Evolutionary conservation across 2,797 vertebrate genomes (phyloP).

Genomic region (Helarctos malayanus): DNA sequence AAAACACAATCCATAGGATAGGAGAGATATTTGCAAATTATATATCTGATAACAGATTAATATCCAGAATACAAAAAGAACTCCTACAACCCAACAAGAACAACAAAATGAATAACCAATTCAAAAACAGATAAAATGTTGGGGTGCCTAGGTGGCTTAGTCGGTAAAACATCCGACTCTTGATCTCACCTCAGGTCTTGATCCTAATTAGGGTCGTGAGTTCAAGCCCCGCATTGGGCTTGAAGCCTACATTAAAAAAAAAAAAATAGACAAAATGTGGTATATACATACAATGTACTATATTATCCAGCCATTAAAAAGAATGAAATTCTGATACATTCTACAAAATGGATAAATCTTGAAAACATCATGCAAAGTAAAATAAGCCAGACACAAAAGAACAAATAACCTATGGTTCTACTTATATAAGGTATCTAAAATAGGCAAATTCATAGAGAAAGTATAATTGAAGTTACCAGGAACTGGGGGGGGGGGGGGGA

Average conservation of each 20-base stretch:
- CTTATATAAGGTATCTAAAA: not conserved
- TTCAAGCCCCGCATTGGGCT: too few species aligned
- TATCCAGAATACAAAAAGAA: not conserved
- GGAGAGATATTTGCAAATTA: constrained; percentile 10
- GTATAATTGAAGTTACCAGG: not conserved
- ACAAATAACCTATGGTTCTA: not conserved
- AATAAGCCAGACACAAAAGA: not conserved
- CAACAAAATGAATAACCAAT: not conserved
- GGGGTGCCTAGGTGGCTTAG: too few species aligned
- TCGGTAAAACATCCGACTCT: too few species aligned
- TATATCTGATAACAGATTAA: not conserved
- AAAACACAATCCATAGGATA: constrained; percentile 4
- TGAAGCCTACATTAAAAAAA: too few species aligned
- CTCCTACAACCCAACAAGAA: not conserved
- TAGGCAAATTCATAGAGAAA: not conserved
- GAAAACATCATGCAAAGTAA: not conserved
- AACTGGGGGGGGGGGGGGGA: too few species aligned
- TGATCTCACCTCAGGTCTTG: too few species aligned
- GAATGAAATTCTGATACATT: not conserved
- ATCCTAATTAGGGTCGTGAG: too few species aligned
- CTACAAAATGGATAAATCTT: not conserved
- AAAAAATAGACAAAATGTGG: not conserved
- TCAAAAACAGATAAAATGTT: not conserved
- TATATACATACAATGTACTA: not conserved
- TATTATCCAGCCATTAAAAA: constrained; percentile 35